Evolutionary conservation across 2,113 vertebrate species (phyloP), one percentile per base, ranked within the genome.

Genomic region (Chionis minor): DNA sequence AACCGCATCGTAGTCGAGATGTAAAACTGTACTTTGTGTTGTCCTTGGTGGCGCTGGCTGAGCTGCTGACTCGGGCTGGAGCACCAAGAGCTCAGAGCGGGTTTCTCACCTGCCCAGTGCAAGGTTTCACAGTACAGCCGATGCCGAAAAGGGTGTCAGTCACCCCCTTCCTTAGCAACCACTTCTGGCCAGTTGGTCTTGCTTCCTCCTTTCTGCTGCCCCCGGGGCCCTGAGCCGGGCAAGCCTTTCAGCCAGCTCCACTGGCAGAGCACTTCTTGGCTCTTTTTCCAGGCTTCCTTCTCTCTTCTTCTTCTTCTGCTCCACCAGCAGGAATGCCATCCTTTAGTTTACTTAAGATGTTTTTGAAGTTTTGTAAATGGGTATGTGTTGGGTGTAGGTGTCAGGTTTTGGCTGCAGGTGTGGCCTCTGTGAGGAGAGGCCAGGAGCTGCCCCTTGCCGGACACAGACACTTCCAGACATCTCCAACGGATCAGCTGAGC

Each of bases 141-240:
- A 40, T 0, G 5, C 6, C 23, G 33, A 66, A 78, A 84, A 24
- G 12, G 35, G 22, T 42, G 32, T 70, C 11, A 12, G 67, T 19
- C 51, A 45, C 26, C 7, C 13, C 51, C 42, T 47, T 70, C 42
- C 33, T 81, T 9, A 71, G 65, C 81, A 71, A 66, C 45, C 1
- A 10, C 26, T 71, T 77, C 58, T 78, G 84, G 58, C 33, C 21
- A 35, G 10, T 2, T 42, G 73, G 7, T 81, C 72, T 85, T 78
- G 63, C 81, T 95, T 94, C 84, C 62, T 92, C 44, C 59, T 94
- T 62, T 56, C 55, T 77, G 59, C 81, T 84, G 35, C 52, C 32
- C 20, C 30, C 0, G 0, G 7, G 27, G 38, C 51, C 30, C 23
- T 19, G 28, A n/a, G 51, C 26, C 0, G 1, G 26, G n/a, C 4